Conservation (phyloP, 2,888 invertebrate genomes). For the Elmis aenea region DNA sequence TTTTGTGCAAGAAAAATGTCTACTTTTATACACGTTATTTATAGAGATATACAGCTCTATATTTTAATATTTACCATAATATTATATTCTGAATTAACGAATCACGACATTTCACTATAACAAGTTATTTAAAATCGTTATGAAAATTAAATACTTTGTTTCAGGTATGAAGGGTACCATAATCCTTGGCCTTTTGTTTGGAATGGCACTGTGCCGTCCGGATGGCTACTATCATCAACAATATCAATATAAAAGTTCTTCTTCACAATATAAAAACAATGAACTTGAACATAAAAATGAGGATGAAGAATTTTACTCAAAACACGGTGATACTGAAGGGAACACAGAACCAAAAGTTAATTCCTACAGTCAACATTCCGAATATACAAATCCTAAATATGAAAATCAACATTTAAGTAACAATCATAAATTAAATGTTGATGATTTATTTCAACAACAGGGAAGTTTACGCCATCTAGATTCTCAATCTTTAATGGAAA, state of each 20-base stretch:
- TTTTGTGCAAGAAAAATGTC: too few relatives aligned
- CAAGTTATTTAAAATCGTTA: too few relatives aligned
- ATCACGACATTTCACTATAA: too few relatives aligned
- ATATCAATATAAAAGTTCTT: conserved; percentile 42
- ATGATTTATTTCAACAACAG: neutral
- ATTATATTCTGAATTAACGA: too few relatives aligned
- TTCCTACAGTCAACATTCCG: conserved; percentile 40
- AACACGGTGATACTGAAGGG: conserved; percentile 43
- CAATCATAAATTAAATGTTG: neutral
- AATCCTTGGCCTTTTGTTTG: conserved; percentile 24
- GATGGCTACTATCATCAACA: conserved; percentile 42
- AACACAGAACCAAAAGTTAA: conserved; percentile 37
- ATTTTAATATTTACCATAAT: too few relatives aligned
- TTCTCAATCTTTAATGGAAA: too few relatives aligned
- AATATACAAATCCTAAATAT: conserved; percentile 41
- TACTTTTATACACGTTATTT: too few relatives aligned
- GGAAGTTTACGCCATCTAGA: too few relatives aligned
- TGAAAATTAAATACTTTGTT: too few relatives aligned
- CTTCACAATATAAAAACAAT: conserved; percentile 41
- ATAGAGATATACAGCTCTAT: too few relatives aligned
- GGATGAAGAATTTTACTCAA: conserved; percentile 41
- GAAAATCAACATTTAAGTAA: neutral
- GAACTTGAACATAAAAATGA: conserved; percentile 44
- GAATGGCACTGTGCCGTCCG: conserved; percentile 29
- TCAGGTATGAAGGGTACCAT: conserved; percentile 30